Evolutionary conservation across 2,113 vertebrate genomes (phyloP), one percentile per base, ranked within the genome.

Genomic region (Perca fluviatilis): DNA sequence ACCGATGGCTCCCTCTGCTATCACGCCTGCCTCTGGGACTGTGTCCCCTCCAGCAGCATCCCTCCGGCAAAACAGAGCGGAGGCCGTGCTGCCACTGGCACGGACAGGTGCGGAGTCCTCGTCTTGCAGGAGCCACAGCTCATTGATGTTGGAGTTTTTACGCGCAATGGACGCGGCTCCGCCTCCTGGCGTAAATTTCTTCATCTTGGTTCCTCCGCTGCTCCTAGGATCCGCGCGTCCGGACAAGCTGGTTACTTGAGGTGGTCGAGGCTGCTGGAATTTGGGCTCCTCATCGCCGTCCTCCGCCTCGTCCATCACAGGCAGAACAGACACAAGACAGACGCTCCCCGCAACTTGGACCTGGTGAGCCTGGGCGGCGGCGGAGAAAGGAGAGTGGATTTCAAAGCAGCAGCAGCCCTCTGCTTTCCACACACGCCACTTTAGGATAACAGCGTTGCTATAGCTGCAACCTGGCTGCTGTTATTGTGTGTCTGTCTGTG

Each of bases 281-380:
- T 77, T 90, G 80, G 86, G 87, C 81, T 95, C 94, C 79, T 94
- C 94, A 62, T 95, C 93, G 25, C 90, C 87, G 63, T 94, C 95
- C 53, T 93, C 94, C 27, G 88, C 77, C 85, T 95, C 91, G 18
- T 94, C 94, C 94, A 93, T 94, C 54, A 74, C 87, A 43, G 85
- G 19, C 27, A 27, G 63, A 70, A 77, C 46, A 68, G 21, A 70
- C 46, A 66, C 50, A 4, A 21, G 16, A 81, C 7, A 23, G 43
- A 75, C 75, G 64, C 77, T 72, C 88, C 50, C 46, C 30, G 64
- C 5, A 82, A 76, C 82, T 79, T 72, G 50, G 67, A 88, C 78
- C 83, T 54, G 84, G 61, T 25, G 79, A 79, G 78, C 71, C 80
- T 81, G 90, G 84, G 83, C 71, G 87, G 81, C 27, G 80, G 85